Percentiles rank a stretch among this genome's conserved stretches.
Evolutionary conservation across 1,140 invertebrate species (phyloP).

Genomic region (Calliphora vicina): DNA sequence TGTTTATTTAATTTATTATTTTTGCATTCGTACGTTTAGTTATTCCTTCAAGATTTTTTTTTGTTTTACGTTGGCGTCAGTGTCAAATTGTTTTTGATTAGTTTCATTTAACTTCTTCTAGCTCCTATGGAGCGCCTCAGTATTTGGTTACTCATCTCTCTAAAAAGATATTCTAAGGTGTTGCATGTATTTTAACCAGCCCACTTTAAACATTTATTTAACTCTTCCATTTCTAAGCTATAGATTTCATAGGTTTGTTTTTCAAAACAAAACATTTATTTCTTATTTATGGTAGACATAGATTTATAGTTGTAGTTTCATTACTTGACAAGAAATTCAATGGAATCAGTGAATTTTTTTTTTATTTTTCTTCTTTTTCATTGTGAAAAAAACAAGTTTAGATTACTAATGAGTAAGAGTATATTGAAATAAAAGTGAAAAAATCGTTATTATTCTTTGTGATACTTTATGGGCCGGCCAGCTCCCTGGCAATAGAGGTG

Average conservation of each 20-base stretch:
- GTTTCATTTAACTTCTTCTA: background rate
- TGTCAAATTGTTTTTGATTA: constrained; percentile 14
- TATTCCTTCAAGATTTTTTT: background rate
- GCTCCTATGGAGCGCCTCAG: background rate
- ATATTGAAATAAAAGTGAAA: background rate
- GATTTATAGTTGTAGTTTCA: constrained; percentile 13
- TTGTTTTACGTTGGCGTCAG: constrained; percentile 1
- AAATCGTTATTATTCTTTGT: background rate
- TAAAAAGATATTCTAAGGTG: background rate
- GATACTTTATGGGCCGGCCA: background rate
- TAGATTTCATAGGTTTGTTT: background rate
- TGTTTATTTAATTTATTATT: too few species aligned
- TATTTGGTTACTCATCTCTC: background rate
- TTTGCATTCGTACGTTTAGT: too few species aligned
- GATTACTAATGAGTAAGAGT: background rate
- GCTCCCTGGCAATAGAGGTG: too few species aligned
- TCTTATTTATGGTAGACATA: background rate
- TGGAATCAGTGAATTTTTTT: background rate
- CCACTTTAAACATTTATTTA: background rate
- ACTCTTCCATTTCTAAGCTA: background rate
- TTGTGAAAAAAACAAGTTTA: background rate
- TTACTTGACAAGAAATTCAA: constrained; percentile 10
- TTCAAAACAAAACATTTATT: background rate
- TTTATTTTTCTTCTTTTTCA: background rate
- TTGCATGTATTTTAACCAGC: background rate